These are phyloP conservation scores for Synergus japonicus DNA, from an alignment of 2,888 invertebrate species.

Conservation along the genomic window DNA sequence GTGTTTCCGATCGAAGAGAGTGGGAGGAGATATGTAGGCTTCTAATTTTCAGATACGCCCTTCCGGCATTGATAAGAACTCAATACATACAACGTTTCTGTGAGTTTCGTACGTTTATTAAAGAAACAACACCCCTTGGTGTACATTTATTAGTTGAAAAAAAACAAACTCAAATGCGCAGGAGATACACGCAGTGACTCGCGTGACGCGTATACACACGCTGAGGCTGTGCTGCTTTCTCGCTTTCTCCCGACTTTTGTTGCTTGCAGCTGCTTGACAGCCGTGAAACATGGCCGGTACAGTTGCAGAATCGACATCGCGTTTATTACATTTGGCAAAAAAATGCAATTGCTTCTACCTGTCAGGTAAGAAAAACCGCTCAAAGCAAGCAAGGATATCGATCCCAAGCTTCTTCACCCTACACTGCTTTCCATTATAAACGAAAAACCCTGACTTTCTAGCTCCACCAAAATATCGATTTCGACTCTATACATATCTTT, in stretches of 20 bases:
- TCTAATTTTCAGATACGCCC: background rate
- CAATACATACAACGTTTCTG: background rate
- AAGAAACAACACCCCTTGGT: background rate
- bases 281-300: slow-evolving; percentile 75
- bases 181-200: background rate
- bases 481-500: slow-evolving; percentile 27
- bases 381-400: slow-evolving; percentile 33
- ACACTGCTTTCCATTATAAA: background rate
- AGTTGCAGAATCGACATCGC: slow-evolving; percentile 80
- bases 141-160: background rate
- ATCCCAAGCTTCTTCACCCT: background rate
- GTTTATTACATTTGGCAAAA: slow-evolving; percentile 88
- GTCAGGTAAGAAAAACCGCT: slow-evolving; percentile 82
- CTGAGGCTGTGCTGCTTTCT: slow-evolving; percentile 2
- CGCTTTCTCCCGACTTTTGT: slow-evolving; percentile 26
- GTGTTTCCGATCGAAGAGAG: background rate
- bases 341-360: slow-evolving; percentile 94
- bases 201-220: slow-evolving; percentile 2
- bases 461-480: slow-evolving; percentile 46
- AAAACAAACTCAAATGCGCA: background rate
- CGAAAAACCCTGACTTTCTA: slow-evolving; percentile 40
- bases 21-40: background rate
- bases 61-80: background rate
- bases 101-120: background rate
- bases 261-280: slow-evolving; percentile 44